Percentiles rank a stretch among this genome's conserved stretches.
Evolutionary conservation across 2,888 invertebrate genomes (phyloP).

Genomic region (Drosophila putrida): DNA sequence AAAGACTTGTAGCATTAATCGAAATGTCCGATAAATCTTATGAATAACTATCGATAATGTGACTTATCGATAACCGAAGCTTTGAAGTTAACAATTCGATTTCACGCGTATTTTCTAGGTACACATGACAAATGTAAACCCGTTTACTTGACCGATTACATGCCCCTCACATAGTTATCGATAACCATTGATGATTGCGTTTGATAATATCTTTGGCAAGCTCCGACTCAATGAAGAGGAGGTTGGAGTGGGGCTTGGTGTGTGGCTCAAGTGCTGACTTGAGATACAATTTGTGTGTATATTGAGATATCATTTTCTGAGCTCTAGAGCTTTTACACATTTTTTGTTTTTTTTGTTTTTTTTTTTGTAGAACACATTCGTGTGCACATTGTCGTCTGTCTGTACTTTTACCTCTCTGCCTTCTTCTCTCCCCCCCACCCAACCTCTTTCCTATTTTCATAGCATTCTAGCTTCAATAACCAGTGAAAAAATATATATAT

Average conservation of each 20-base stretch:
- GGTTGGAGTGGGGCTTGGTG: neutral
- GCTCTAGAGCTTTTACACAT: slow-evolving; percentile 26
- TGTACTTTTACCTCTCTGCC: slow-evolving; percentile 16
- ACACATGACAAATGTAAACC: neutral
- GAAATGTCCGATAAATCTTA: no score
- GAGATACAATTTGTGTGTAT: slow-evolving; percentile 7
- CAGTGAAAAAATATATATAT: slow-evolving; percentile 15
- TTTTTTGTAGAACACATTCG: slow-evolving; percentile 14
- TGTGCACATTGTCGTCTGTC: slow-evolving; percentile 22
- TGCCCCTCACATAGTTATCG: neutral
- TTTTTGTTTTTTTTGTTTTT: slow-evolving; percentile 20
- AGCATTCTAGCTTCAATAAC: slow-evolving; percentile 52
- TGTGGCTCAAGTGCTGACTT: slow-evolving; percentile 3
- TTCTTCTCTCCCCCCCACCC: neutral
- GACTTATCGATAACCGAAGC: neutral
- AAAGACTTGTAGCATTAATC: no score
- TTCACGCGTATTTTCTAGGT: neutral
- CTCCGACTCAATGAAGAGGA: neutral
- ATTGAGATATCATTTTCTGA: slow-evolving; percentile 37
- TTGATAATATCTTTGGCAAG: slow-evolving; percentile 8
- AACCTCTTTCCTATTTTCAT: neutral
- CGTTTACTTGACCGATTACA: neutral
- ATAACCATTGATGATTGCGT: neutral
- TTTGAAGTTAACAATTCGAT: neutral
- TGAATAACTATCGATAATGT: neutral